Conservation (phyloP, 2,888 invertebrate species). For the Diploptera punctata region DNA sequence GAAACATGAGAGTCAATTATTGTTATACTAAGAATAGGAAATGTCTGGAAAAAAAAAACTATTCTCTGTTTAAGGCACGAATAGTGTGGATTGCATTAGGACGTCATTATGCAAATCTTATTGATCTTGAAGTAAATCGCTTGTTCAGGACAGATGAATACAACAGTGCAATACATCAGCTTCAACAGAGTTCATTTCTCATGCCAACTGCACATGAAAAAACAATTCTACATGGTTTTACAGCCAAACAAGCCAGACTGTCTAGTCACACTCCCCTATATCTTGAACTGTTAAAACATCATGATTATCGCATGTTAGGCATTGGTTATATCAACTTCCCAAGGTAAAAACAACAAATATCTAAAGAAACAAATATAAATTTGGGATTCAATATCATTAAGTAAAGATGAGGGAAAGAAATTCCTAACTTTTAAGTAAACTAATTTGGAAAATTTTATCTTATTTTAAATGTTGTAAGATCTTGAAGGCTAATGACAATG, state of each 20-base stretch:
- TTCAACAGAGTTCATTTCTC: not conserved
- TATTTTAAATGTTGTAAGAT: not conserved
- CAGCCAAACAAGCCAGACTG: not conserved
- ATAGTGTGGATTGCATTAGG: not conserved
- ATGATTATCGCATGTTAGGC: conserved; percentile 3
- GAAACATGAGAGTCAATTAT: too few species aligned
- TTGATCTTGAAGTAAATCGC: not conserved
- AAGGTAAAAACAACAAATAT: too few species aligned
- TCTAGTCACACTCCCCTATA: not conserved
- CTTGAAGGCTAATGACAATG: not conserved
- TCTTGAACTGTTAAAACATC: not conserved
- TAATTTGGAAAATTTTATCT: not conserved
- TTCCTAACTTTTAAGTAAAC: not conserved
- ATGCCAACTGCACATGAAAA: not conserved
- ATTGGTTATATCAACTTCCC: not conserved
- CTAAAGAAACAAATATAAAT: too few species aligned
- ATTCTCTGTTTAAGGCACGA: not conserved
- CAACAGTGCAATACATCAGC: not conserved
- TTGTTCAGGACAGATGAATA: not conserved
- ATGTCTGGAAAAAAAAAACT: too few species aligned
- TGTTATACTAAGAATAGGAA: too few species aligned
- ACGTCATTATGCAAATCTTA: not conserved
- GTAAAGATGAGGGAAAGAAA: not conserved
- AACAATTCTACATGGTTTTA: not conserved
- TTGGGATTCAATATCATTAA: not conserved